Percentiles rank a stretch among this genome's conserved stretches.
Conservation (phyloP, 2,113 vertebrate species). For the Equus przewalskii region DNA sequence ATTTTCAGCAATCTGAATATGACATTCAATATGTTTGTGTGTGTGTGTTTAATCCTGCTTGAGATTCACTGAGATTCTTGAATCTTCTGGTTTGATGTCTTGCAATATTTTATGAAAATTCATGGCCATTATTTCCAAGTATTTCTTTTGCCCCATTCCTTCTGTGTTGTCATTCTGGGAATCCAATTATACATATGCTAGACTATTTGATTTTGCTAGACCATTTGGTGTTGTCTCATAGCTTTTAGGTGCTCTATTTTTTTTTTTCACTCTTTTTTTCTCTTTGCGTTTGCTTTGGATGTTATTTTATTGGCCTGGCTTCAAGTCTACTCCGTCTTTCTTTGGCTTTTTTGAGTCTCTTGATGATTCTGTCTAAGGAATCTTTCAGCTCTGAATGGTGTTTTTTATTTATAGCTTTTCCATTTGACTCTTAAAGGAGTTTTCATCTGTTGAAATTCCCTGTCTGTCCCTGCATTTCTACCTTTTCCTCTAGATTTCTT, state of each 20-base stretch:
- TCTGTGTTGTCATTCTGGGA: not conserved
- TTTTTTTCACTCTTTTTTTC: not conserved
- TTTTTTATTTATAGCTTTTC: not conserved
- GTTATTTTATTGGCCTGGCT: not conserved
- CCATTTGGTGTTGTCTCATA: not conserved
- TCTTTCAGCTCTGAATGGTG: not conserved
- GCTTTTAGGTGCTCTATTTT: not conserved
- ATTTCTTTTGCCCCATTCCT: not conserved
- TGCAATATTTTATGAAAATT: slow-evolving; percentile 5
- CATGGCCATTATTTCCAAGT: not conserved
- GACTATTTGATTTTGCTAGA: not conserved
- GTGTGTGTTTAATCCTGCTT: not conserved
- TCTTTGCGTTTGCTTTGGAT: not conserved
- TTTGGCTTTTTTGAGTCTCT: not conserved
- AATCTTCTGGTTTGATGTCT: not conserved
- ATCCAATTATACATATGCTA: not conserved
- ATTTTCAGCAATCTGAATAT: not conserved
- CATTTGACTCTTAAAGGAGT: not conserved
- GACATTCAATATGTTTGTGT: not conserved
- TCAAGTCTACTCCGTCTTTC: not conserved
- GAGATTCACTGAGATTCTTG: not conserved
- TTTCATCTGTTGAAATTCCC: not conserved
- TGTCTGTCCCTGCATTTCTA: not conserved
- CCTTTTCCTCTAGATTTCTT: not conserved
- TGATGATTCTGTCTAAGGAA: not conserved